A percentile compares a stretch with the other conserved stretches of the same genome.
phyloP scores from a whole-genome alignment of 1,140 invertebrate genomes.

The Pogonomyrmex barbatus region DNA sequence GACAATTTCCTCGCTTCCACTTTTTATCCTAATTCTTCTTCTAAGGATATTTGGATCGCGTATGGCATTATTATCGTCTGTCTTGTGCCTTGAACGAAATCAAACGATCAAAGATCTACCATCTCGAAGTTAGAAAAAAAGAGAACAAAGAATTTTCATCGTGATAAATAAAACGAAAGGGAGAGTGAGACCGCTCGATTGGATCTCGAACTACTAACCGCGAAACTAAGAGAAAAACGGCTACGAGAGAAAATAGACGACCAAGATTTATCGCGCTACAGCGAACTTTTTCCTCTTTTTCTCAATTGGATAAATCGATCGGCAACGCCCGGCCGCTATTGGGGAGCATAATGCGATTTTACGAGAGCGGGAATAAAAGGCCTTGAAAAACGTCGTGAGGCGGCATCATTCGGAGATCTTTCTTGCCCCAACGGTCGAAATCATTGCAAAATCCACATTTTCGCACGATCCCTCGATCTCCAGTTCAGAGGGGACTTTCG shows the following conservation, averaged over 20 bases:
- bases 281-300: slow-evolving; percentile 41
- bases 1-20: neutral
- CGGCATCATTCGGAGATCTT: slow-evolving; percentile 37
- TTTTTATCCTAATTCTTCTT: neutral
- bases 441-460: slow-evolving; percentile 15
- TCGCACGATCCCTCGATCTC: neutral
- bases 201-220: slow-evolving; percentile 47
- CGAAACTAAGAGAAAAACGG: slow-evolving; percentile 40
- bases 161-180: slow-evolving; percentile 46
- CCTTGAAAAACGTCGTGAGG: slow-evolving; percentile 39
- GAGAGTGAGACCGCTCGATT: slow-evolving; percentile 32
- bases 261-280: slow-evolving; percentile 59
- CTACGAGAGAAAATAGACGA: slow-evolving; percentile 52
- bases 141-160: slow-evolving; percentile 13
- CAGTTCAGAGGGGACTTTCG: neutral
- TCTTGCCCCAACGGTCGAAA: neutral
- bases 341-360: slow-evolving; percentile 59
- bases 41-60: neutral
- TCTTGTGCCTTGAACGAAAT: neutral
- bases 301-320: slow-evolving; percentile 46
- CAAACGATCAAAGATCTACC: slow-evolving; percentile 23
- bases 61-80: neutral
- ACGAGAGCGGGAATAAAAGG: slow-evolving; percentile 52
- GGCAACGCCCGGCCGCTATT: slow-evolving; percentile 41
- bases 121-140: neutral